Percentiles rank a stretch among this genome's conserved stretches.
Conservation (phyloP, 2,797 vertebrate genomes). For the Galago senegalensis region DNA sequence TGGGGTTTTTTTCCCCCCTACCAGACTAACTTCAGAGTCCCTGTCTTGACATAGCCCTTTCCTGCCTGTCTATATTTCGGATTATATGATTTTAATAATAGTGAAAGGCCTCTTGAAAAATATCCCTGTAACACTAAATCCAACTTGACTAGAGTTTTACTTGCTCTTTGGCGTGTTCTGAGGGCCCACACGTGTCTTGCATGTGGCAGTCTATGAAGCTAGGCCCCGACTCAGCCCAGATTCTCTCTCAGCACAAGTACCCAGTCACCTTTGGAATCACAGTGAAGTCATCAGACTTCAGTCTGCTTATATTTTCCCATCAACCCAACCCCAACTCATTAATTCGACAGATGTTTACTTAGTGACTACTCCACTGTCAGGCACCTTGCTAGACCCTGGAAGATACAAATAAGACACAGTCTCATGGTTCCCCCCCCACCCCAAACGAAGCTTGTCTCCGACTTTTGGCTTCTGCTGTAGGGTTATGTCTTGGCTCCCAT, state of each 20-base stretch:
- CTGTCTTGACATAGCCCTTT: not conserved
- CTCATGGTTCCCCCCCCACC: not conserved
- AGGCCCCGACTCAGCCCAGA: not conserved
- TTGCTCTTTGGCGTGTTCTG: not conserved
- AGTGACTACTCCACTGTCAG: not conserved
- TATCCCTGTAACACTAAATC: not conserved
- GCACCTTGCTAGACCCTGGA: not conserved
- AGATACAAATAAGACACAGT: not conserved
- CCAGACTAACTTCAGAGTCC: not conserved
- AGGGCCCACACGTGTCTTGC: not conserved
- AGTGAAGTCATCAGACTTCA: not conserved
- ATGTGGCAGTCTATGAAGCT: not conserved
- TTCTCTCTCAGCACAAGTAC: not conserved
- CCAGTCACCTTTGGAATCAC: not conserved
- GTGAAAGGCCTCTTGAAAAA: not conserved
- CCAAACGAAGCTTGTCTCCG: not conserved
- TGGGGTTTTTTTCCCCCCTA: not conserved
- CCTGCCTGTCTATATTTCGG: not conserved
- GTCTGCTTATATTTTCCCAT: not conserved
- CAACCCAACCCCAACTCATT: not conserved
- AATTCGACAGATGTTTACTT: not conserved
- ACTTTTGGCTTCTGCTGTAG: not conserved
- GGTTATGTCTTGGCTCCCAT: not conserved
- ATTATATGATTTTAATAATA: not conserved
- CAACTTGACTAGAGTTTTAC: conserved; percentile 2